These are phyloP conservation scores for Prionace glauca DNA, from an alignment of 2,797 vertebrate genomes.

Conservation along the genomic window DNA sequence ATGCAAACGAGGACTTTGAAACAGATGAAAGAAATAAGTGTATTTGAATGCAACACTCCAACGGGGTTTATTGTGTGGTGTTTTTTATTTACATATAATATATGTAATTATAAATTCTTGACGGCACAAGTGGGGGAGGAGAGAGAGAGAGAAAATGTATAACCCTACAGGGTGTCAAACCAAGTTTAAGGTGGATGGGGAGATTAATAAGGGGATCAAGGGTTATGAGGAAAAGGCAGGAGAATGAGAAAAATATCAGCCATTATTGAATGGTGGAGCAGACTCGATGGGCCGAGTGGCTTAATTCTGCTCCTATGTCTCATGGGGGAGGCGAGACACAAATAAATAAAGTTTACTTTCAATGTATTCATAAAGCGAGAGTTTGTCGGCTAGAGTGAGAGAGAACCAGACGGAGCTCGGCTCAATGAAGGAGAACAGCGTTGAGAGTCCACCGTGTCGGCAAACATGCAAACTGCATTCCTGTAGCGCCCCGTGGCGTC, in stretches of 20 bases:
- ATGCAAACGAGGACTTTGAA: neutral
- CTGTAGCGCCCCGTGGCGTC: neutral
- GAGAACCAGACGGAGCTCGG: neutral
- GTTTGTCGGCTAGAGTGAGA: neutral
- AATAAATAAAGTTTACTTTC: neutral
- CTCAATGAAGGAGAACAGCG: neutral
- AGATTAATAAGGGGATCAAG: too few relatives aligned
- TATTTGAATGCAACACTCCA: neutral
- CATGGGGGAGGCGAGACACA: neutral
- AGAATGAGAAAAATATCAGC: too few relatives aligned
- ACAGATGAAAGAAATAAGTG: neutral
- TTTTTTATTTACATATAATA: too few relatives aligned
- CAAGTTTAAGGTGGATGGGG: neutral
- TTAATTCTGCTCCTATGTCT: too few relatives aligned
- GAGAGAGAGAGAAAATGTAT: too few relatives aligned
- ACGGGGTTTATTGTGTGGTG: neutral
- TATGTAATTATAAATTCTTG: neutral
- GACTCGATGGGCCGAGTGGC: too few relatives aligned
- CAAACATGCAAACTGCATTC: neutral
- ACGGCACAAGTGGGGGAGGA: neutral
- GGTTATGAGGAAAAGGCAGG: too few relatives aligned
- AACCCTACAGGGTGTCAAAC: neutral
- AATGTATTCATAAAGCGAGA: neutral
- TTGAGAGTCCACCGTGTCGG: too few relatives aligned
- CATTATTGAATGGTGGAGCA: too few relatives aligned